phyloP scores from a whole-genome alignment of 2,797 vertebrate species.

The Liasis olivaceus region DNA sequence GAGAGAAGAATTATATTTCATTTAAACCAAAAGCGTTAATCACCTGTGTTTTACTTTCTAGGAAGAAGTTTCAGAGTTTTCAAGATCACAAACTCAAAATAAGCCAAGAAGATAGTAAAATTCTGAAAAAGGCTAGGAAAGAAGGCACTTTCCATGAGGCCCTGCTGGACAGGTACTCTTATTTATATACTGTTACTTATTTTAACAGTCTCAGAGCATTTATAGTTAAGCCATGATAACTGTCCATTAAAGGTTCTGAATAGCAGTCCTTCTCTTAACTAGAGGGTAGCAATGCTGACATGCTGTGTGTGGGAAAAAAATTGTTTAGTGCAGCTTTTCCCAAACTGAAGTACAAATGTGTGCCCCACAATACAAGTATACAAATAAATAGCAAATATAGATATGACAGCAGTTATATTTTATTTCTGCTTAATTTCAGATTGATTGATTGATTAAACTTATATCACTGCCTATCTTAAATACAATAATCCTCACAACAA shows the following conservation, averaged over 20 bases:
- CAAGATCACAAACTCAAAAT: conserved; percentile 92
- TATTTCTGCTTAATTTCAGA: not conserved
- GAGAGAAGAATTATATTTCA: not conserved
- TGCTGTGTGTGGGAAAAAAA: no score
- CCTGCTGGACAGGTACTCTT: conserved; percentile 88
- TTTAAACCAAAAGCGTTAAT: not conserved
- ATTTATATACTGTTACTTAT: not conserved
- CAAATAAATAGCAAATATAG: not conserved
- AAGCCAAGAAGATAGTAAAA: conserved; percentile 84
- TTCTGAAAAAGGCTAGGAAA: conserved; percentile 87
- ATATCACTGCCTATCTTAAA: not conserved
- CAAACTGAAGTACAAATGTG: not conserved
- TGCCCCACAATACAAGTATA: not conserved
- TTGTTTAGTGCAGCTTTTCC: not conserved
- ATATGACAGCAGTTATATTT: not conserved
- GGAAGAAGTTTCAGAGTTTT: conserved; percentile 99
- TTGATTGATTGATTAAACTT: not conserved
- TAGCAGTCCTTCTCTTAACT: not conserved
- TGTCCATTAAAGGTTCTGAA: not conserved
- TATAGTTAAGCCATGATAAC: not conserved
- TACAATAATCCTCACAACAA: not conserved
- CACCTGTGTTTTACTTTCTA: conserved; percentile 62
- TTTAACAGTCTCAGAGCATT: not conserved
- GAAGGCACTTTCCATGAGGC: conserved; percentile 94
- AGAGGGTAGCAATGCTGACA: not conserved